Evolutionary conservation across 2,888 invertebrate genomes (phyloP).

Genomic region (Anorthoa munda): DNA sequence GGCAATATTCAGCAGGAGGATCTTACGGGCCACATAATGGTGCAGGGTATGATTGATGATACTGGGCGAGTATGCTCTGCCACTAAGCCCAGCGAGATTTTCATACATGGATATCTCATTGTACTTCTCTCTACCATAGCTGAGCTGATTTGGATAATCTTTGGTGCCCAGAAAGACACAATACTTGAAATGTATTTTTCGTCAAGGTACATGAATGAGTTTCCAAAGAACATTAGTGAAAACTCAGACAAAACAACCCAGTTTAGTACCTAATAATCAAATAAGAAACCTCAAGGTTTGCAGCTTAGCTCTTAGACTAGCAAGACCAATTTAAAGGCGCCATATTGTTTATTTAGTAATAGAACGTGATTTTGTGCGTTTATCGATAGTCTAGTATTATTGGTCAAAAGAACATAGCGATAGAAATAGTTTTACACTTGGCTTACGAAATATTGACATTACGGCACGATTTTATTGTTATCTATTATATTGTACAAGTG

Average conservation of each 20-base stretch:
- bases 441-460: slow-evolving; percentile 33
- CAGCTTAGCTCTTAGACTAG: background rate
- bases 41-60: background rate
- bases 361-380: slow-evolving; percentile 46
- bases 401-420: slow-evolving; percentile 19
- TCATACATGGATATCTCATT: background rate
- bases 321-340: slow-evolving; percentile 17
- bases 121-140: background rate
- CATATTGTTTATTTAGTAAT: slow-evolving; percentile 41
- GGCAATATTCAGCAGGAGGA: slow-evolving; percentile 5
- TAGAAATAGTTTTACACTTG: slow-evolving; percentile 8
- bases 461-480: slow-evolving; percentile 32
- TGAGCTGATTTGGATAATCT: background rate
- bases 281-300: slow-evolving; percentile 33
- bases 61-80: background rate
- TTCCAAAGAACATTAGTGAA: background rate
- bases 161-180: background rate
- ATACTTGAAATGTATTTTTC: no score
- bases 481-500: slow-evolving; percentile 32
- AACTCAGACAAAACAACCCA: background rate
- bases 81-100: background rate
- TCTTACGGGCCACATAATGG: background rate
- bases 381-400: slow-evolving; percentile 23
- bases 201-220: no score
- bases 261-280: background rate